Conservation (phyloP, 2,888 invertebrate genomes). For the Leptinotarsa juncta region DNA sequence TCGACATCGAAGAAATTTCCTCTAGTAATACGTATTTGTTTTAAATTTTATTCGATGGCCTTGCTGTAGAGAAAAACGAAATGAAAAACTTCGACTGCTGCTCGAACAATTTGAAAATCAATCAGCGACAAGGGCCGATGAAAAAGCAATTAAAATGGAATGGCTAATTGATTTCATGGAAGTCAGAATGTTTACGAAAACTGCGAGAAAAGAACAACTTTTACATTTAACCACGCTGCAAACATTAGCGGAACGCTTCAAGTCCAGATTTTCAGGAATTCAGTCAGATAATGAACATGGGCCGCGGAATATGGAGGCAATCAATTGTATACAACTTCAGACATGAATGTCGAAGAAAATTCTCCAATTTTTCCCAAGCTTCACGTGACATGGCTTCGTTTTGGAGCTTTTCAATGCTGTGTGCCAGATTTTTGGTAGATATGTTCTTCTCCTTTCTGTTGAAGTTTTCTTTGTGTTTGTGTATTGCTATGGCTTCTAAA, state of each 20-base stretch:
- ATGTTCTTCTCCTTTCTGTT: too few species aligned
- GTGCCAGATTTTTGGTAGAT: too few species aligned
- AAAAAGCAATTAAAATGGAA: constrained; percentile 13
- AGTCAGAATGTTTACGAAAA: constrained; percentile 2
- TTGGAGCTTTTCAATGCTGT: too few species aligned
- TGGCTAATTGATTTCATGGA: constrained; percentile 16
- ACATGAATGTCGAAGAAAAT: too few species aligned
- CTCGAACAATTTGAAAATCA: constrained; percentile 19
- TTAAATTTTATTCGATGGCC: constrained; percentile 22
- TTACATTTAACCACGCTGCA: background rate
- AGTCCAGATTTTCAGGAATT: background rate
- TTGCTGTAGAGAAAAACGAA: constrained; percentile 7
- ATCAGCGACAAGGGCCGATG: constrained; percentile 3
- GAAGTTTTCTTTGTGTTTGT: too few species aligned
- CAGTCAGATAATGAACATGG: background rate
- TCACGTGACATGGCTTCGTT: too few species aligned
- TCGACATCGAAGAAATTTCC: constrained; percentile 11
- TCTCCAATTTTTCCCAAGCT: too few species aligned
- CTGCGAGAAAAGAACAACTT: background rate
- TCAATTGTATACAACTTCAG: background rate
- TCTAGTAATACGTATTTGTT: constrained; percentile 23
- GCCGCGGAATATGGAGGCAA: background rate
- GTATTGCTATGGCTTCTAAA: too few species aligned
- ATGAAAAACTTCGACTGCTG: constrained; percentile 11
- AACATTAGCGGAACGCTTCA: background rate